A percentile compares a stretch with the other conserved stretches of the same genome.
Conservation (phyloP, 2,113 vertebrate species). For the Glareola pratincola region DNA sequence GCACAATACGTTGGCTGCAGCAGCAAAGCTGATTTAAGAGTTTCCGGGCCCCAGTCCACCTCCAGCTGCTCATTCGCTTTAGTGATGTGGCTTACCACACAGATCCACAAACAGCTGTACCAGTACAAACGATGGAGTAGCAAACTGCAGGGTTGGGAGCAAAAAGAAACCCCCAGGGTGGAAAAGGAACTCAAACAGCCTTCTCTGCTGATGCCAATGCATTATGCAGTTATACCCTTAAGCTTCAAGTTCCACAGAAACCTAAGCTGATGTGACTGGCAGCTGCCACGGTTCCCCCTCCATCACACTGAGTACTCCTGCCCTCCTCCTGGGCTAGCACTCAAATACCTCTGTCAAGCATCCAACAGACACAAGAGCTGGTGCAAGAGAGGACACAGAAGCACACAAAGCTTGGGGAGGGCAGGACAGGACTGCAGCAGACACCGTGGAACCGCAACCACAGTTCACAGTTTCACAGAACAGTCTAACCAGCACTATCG, state of each 20-base stretch:
- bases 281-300: neutral
- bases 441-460: neutral
- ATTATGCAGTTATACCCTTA: neutral
- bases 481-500: neutral
- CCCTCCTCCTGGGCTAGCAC: neutral
- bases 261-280: neutral
- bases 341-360: neutral
- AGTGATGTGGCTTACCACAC: conserved; percentile 15
- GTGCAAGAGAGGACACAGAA: neutral
- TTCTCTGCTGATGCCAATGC: neutral
- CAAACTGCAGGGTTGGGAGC: neutral
- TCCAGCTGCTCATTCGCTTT: conserved; percentile 20
- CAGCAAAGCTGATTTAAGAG: conserved; percentile 35
- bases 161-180: neutral
- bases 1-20: conserved; percentile 42
- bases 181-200: neutral
- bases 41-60: conserved; percentile 40
- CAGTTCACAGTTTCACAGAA: neutral
- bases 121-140: neutral
- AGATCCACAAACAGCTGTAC: neutral
- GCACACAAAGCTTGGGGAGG: neutral
- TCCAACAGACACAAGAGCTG: neutral
- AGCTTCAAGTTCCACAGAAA: neutral
- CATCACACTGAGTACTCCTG: neutral
- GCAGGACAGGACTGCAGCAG: neutral